Conservation (phyloP, 2,888 invertebrate genomes). For the Anodontia alba region DNA sequence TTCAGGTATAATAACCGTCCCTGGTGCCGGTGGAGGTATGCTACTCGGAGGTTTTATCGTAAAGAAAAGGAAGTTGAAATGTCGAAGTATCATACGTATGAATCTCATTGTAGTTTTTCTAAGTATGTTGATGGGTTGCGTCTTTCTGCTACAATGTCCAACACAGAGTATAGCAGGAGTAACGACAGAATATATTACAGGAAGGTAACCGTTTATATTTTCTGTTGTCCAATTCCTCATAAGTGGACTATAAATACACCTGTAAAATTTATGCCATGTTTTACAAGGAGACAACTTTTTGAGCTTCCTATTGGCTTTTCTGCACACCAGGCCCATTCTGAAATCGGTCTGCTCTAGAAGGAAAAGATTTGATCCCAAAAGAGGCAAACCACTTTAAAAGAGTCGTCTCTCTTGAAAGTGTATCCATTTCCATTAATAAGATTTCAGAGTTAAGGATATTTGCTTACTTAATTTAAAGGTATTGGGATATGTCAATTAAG, state of each 20-base stretch:
- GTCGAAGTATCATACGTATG: slow-evolving; percentile 59
- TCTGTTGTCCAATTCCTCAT: background rate
- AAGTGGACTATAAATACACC: background rate
- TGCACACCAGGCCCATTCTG: no score
- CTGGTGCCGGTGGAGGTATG: slow-evolving; percentile 67
- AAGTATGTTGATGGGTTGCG: slow-evolving; percentile 48
- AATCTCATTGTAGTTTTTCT: slow-evolving; percentile 52
- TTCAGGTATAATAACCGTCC: slow-evolving; percentile 64
- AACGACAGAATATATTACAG: slow-evolving; percentile 50
- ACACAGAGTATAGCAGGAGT: slow-evolving; percentile 62
- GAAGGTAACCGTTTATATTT: no score
- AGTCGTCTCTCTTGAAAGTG: no score
- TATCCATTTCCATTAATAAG: no score
- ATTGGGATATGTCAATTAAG: no score
- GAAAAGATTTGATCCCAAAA: no score
- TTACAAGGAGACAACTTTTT: no score
- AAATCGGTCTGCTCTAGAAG: no score
- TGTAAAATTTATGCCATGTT: background rate
- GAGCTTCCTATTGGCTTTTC: no score
- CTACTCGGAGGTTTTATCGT: slow-evolving; percentile 65
- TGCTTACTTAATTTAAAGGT: no score
- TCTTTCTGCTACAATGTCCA: slow-evolving; percentile 62
- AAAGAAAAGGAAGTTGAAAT: slow-evolving; percentile 59
- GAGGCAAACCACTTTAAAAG: no score
- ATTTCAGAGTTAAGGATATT: no score